A percentile compares a stretch with the other conserved stretches of the same genome.
These are phyloP conservation scores for Telmatochromis sp. DNA, from an alignment of 2,113 vertebrate species.

Conservation along the genomic window DNA sequence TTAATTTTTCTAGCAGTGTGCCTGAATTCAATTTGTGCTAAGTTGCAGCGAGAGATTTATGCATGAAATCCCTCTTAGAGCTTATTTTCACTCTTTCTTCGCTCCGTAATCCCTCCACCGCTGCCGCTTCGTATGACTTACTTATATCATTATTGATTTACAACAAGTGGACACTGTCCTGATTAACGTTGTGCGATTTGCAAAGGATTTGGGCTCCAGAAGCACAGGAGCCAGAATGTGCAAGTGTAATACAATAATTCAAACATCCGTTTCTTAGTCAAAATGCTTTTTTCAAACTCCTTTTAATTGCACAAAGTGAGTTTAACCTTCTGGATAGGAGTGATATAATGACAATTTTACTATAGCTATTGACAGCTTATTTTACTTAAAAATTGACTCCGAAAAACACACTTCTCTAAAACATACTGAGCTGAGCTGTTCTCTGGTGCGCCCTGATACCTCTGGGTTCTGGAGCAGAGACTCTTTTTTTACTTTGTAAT, in stretches of 20 bases:
- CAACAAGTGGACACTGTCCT: conserved; percentile 56
- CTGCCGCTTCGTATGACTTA: conserved; percentile 53
- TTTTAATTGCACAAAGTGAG: neutral
- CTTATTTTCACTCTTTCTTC: conserved; percentile 60
- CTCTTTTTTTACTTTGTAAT: conserved; percentile 75
- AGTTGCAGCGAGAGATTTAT: conserved; percentile 65
- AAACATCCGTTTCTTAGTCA: neutral
- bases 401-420: conserved; percentile 8
- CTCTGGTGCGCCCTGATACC: neutral
- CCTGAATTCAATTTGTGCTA: conserved; percentile 73
- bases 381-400: neutral
- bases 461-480: conserved; percentile 38
- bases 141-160: conserved; percentile 72
- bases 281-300: neutral
- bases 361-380: neutral
- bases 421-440: neutral
- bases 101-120: conserved; percentile 56
- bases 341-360: neutral
- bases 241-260: neutral
- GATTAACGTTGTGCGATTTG: conserved; percentile 52
- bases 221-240: neutral
- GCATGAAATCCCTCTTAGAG: conserved; percentile 68
- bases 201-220: conserved; percentile 40
- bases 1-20: conserved; percentile 68
- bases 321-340: neutral